Base-by-base conservation (phyloP, 2,113 vertebrate genomes). In the Crotalus horridus region DNA sequence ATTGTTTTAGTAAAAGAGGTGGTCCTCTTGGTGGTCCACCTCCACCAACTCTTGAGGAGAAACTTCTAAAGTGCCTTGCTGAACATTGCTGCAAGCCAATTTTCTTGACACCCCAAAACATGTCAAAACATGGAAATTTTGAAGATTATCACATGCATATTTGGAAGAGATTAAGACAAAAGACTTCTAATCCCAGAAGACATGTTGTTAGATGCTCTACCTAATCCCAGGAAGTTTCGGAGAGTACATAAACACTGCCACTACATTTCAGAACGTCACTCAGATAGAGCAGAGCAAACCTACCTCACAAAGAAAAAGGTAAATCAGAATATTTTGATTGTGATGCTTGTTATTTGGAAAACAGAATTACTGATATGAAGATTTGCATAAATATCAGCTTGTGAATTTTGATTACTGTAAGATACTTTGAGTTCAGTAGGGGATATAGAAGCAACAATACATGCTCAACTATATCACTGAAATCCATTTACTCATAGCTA, bases 221-320 rank as follows among this genome's bases (percentile, higher is more conserved):
- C 43, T 89, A 92, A 92, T 92, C 88, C 88, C 69, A 92, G 88
- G 69, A 89, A 9, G 69, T 85, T 85, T 59, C 74, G 10, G 69
- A 51, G 12, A n/a, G 20, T 90, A 90, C 61, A 90, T 86, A 90
- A 46, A 3, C 33, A 12, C 12, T 43, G 9, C 23, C 4, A 54
- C 51, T 61, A 54, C 55, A 39, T 13, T 56, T 61, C 55, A 51
- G 54, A 33, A n/a, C 24, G 26, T 53, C 46, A 39, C 24, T 1
- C n/a, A 46, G 33, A 61, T 43, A 85, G 46, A 90, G 9, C 17
- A 21, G 33, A 86, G 29, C 56, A 48, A 85, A 33, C n/a, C 43
- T 51, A 17, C 59, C 51, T 1, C 21, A 21, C 29, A 6, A 90
- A 86, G 13, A 39, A 20, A 26, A 61, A 86, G 92, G 64, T 92